Conservation (phyloP, 2,113 vertebrate species). For the Daubentonia madagascariensis region DNA sequence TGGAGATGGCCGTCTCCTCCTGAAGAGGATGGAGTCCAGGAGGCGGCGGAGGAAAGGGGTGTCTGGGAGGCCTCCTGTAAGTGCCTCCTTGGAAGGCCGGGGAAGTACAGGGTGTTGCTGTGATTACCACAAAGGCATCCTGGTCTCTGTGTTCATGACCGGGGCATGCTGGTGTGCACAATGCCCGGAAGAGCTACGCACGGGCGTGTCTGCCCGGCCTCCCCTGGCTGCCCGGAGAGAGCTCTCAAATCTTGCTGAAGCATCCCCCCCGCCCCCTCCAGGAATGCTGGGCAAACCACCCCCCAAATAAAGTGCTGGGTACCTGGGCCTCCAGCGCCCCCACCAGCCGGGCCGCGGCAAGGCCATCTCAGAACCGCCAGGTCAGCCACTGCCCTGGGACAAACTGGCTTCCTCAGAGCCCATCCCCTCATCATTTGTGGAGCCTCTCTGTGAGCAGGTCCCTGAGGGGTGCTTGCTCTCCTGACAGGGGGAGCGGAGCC, state of each 20-base stretch:
- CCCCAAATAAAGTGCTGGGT: not conserved
- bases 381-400: not conserved
- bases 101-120: constrained; percentile 64
- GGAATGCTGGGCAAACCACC: not conserved
- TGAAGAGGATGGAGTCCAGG: not conserved
- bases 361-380: not conserved
- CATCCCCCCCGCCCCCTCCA: not conserved
- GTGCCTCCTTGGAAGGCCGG: not conserved
- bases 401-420: not conserved
- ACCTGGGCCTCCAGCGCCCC: constrained; percentile 47
- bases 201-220: not conserved
- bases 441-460: not conserved
- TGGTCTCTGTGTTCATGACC: constrained; percentile 38
- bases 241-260: not conserved
- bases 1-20: not conserved
- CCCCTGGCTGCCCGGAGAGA: not conserved
- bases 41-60: not conserved
- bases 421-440: not conserved
- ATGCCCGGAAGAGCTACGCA: constrained; percentile 66
- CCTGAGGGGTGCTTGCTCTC: not conserved
- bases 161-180: constrained; percentile 2
- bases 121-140: constrained; percentile 45
- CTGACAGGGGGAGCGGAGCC: not conserved
- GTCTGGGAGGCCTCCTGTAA: not conserved
- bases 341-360: not conserved